A percentile compares a stretch with the other conserved stretches of the same genome.
phyloP scores from a whole-genome alignment of 2,797 vertebrate genomes.

The Holocentrus rufus region DNA sequence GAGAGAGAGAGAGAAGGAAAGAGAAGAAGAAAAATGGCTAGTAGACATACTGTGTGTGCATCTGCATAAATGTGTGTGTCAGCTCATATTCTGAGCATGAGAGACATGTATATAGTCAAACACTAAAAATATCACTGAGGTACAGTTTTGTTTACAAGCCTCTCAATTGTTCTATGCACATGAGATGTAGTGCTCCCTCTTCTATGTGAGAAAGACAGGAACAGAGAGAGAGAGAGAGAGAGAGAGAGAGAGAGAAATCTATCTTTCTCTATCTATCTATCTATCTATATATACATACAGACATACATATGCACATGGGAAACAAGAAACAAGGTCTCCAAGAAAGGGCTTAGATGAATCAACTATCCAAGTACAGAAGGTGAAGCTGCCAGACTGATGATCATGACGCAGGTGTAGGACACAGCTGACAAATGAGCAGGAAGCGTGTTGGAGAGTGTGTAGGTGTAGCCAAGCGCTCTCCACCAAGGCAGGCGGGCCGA shows the following conservation, averaged over 20 bases:
- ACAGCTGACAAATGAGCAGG: constrained; percentile 71
- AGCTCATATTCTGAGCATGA: neutral
- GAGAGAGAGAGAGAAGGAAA: neutral
- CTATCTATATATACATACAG: neutral
- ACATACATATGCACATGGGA: too few relatives aligned
- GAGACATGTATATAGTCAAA: neutral
- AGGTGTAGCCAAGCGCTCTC: constrained; percentile 64
- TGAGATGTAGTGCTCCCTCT: too few relatives aligned
- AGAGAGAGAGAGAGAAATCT: too few relatives aligned
- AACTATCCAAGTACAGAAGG: constrained; percentile 30
- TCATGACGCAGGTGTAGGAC: constrained; percentile 62
- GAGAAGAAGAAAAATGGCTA: constrained; percentile 10
- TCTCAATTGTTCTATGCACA: neutral
- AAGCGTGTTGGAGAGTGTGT: constrained; percentile 66
- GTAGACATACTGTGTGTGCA: constrained; percentile 1
- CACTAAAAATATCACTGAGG: neutral
- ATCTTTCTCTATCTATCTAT: constrained; percentile 11
- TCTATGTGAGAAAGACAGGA: too few relatives aligned
- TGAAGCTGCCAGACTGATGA: constrained; percentile 32
- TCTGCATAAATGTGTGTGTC: neutral
- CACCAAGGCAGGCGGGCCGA: constrained; percentile 60
- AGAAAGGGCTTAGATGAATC: constrained; percentile 26
- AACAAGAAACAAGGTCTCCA: too few relatives aligned
- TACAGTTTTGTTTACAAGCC: constrained; percentile 5
- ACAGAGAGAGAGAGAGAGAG: too few relatives aligned